These are phyloP conservation scores for Noctilio leporinus DNA, from an alignment of 2,113 vertebrate genomes.

Conservation along the genomic window DNA sequence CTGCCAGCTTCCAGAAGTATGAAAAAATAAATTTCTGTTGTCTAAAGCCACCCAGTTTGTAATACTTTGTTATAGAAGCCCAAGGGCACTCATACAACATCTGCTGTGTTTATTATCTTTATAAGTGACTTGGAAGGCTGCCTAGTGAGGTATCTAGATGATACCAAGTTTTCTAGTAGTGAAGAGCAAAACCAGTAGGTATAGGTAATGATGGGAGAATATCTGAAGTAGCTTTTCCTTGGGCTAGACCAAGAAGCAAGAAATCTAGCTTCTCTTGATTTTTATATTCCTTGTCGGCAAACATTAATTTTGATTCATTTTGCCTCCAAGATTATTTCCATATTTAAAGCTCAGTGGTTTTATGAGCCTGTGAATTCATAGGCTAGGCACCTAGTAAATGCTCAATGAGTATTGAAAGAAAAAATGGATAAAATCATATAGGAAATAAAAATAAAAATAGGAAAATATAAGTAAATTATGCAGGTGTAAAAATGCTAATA, in stretches of 20 bases:
- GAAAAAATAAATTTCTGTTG: not conserved
- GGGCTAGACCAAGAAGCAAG: not conserved
- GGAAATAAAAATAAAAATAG: constrained; percentile 8
- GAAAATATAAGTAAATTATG: constrained; percentile 11
- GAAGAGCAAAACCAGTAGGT: not conserved
- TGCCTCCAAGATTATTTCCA: not conserved
- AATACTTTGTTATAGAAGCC: not conserved
- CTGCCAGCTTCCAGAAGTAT: not conserved
- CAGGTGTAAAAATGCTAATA: not conserved
- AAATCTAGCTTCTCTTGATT: not conserved
- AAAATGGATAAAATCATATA: constrained; percentile 17
- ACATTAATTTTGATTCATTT: constrained; percentile 32
- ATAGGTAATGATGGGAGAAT: not conserved
- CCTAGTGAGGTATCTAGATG: not conserved
- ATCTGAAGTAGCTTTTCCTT: not conserved
- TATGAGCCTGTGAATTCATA: not conserved
- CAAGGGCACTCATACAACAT: not conserved
- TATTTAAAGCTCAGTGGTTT: constrained; percentile 33
- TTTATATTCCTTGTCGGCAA: constrained; percentile 1
- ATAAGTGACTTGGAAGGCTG: not conserved
- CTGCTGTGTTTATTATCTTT: not conserved
- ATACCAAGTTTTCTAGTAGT: not conserved
- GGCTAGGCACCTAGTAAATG: not conserved
- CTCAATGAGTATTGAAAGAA: constrained; percentile 34
- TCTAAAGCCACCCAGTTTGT: not conserved